Base-by-base conservation (phyloP, 1,140 invertebrate genomes). In the Pemphigus obesinymphae region DNA sequence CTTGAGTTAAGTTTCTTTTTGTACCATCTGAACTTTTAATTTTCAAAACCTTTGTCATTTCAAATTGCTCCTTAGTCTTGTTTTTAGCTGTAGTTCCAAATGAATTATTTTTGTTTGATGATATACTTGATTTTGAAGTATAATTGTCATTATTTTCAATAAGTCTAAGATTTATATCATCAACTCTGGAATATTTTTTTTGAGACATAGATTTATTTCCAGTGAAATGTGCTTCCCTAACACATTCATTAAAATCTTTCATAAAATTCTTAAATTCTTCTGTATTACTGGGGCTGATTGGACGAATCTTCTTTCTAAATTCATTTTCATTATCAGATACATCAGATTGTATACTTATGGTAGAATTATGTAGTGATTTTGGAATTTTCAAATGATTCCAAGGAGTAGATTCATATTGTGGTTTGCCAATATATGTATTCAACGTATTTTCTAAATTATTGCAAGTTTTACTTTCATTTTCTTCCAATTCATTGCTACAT, bases 361-460 rank as follows among this genome's bases (percentile, higher is more conserved):
- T 34, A 37, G 20, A 2, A 78, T 20, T 43, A 34, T 26, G 43
- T 23, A 4, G 1, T 17, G 34, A 13, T 61, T 63, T 80, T 31
- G 23, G 31, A 80, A 5, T 80, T 80, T 61, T 63, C 0, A 55
- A 80, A 8, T 2, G 8, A 43, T 20, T 80, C 55, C 76, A 63
- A 61, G 76, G 76, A 29, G 76, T 80, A 20, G 76, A 80, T 63
- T 80, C 76, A 80, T 45, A 63, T 11, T 61, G 37, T 61, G 76
- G 76, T 80, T 63, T 80, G 63, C 76, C 76, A 40, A 78, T 37
- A 58, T 31, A 78, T 43, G 53, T 26, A 63, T n/a, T n/a, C n/a
- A n/a, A n/a, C n/a, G n/a, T n/a, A n/a, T n/a, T n/a, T n/a, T n/a
- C n/a, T n/a, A n/a, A n/a, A n/a, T n/a, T n/a, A n/a, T n/a, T n/a